Percentiles rank a stretch among this genome's conserved stretches.
These are phyloP conservation scores for Labeo catla DNA, from an alignment of 2,113 vertebrate genomes.

Conservation along the genomic window DNA sequence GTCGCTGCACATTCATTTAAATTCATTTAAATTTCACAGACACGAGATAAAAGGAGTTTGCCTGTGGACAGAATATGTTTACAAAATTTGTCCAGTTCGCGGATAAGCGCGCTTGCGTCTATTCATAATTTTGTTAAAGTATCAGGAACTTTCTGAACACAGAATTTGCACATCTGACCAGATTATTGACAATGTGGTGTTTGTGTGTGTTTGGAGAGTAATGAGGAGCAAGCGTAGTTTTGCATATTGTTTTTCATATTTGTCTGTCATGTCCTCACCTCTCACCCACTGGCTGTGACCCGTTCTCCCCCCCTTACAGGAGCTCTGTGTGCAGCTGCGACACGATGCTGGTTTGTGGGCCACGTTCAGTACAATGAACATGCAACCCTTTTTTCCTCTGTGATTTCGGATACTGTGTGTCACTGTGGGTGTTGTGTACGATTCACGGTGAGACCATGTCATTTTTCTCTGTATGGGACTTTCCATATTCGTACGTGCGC, in stretches of 20 bases:
- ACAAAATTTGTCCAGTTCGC: too few relatives aligned
- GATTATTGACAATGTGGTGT: not conserved
- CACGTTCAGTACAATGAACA: not conserved
- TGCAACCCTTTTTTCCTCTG: not conserved
- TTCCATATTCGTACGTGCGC: constrained; percentile 41
- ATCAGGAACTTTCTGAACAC: not conserved
- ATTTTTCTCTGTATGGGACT: constrained; percentile 29
- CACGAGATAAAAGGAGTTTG: too few relatives aligned
- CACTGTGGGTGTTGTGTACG: not conserved
- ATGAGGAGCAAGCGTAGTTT: not conserved
- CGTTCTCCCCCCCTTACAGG: not conserved
- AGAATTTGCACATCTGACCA: not conserved
- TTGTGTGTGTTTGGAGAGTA: not conserved
- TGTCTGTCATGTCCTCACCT: not conserved
- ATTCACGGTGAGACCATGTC: not conserved
- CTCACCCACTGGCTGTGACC: not conserved
- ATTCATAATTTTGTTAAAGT: too few relatives aligned
- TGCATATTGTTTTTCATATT: not conserved
- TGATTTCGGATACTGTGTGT: not conserved
- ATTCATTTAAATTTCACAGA: too few relatives aligned
- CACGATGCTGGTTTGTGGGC: not conserved
- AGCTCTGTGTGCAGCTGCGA: not conserved
- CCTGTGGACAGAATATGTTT: too few relatives aligned
- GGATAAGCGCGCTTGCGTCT: too few relatives aligned
- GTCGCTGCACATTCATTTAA: too few relatives aligned